Evolutionary conservation across 2,797 vertebrate genomes (phyloP).

Genomic region (Rhinichthys osculus): DNA sequence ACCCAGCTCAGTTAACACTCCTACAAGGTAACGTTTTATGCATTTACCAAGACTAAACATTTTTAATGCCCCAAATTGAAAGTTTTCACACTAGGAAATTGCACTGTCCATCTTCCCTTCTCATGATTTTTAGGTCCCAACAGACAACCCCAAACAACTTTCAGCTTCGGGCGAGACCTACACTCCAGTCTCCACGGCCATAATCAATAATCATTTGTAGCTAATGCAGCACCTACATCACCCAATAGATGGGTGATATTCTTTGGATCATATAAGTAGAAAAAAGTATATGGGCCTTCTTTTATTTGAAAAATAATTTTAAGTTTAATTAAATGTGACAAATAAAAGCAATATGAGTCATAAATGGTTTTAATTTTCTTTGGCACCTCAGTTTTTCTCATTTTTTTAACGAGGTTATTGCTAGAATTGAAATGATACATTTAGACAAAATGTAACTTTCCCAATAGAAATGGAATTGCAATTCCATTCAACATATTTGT

Average conservation of each 20-base stretch:
- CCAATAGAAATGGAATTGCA: neutral
- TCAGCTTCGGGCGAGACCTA: conserved; percentile 67
- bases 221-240: neutral
- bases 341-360: conserved; percentile 53
- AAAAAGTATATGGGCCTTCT: neutral
- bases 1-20: conserved; percentile 65
- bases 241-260: neutral
- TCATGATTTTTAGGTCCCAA: conserved; percentile 63
- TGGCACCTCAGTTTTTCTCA: neutral
- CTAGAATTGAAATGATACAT: neutral
- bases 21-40: conserved; percentile 68
- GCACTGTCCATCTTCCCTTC: neutral
- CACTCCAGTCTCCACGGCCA: conserved; percentile 69
- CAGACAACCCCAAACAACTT: conserved; percentile 70
- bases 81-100: neutral
- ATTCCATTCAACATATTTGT: too few relatives aligned
- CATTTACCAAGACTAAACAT: neutral
- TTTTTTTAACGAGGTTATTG: neutral
- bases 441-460: neutral
- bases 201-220: conserved; percentile 42
- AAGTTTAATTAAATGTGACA: conserved; percentile 36
- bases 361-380: neutral
- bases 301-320: conserved; percentile 41
- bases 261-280: neutral
- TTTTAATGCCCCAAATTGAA: neutral